Evolutionary conservation across 2,113 vertebrate species (phyloP).

Genomic region (Pseudorasbora parva): DNA sequence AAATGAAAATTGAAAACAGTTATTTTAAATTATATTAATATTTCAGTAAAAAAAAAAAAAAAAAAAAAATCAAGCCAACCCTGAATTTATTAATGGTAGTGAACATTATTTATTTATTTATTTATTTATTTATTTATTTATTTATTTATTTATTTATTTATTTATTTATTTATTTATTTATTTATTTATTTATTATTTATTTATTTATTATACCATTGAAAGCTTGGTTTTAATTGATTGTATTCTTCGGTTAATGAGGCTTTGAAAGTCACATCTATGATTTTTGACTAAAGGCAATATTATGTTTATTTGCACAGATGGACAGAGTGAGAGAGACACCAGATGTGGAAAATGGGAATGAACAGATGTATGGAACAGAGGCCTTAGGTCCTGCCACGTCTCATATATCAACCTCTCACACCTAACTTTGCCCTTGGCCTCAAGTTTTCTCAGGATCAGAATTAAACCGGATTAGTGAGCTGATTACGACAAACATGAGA

Average conservation of each 20-base stretch:
- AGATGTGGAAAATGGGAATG: conserved; percentile 11
- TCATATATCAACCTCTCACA: conserved; percentile 19
- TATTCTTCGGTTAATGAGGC: not conserved
- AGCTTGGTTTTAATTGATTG: not conserved
- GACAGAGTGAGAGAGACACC: conserved; percentile 16
- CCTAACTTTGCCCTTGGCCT: conserved; percentile 12
- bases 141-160: not conserved
- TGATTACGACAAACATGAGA: conserved; percentile 18
- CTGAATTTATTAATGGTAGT: not conserved
- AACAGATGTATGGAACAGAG: conserved; percentile 28
- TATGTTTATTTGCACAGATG: conserved; percentile 18
- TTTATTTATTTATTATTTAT: not conserved
- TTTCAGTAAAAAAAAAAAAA: not conserved
- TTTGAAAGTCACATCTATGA: conserved; percentile 21
- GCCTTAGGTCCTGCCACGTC: conserved; percentile 22
- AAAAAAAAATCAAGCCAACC: not conserved
- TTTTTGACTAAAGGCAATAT: conserved; percentile 10
- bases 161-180: too few species aligned
- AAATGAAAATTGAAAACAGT: not conserved
- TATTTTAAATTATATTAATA: not conserved
- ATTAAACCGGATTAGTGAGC: conserved; percentile 34
- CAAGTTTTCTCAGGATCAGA: conserved; percentile 10
- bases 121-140: not conserved
- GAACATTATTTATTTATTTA: not conserved
- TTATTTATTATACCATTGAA: not conserved